Evolutionary conservation across 2,888 invertebrate species (phyloP).

Genomic region (Pyrgus malvae): DNA sequence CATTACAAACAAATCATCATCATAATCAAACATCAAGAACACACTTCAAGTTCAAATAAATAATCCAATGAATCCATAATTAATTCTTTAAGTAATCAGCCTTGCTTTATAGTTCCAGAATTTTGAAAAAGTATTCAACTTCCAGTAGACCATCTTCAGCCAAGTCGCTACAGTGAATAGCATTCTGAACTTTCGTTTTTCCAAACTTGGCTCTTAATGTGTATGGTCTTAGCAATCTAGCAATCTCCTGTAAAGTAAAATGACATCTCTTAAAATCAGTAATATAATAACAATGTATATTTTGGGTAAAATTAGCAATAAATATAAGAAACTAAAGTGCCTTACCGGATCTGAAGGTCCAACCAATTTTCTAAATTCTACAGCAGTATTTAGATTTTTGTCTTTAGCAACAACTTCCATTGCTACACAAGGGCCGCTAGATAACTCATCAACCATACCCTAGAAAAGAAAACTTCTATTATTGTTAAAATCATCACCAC

Average conservation of each 20-base stretch:
- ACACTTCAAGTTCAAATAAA: not conserved
- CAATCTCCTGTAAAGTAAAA: conserved; percentile 86
- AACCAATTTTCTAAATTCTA: conserved; percentile 90
- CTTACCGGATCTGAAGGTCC: conserved; percentile 96
- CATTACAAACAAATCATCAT: too few relatives aligned
- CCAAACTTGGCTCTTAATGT: conserved; percentile 94
- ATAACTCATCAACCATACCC: conserved; percentile 92
- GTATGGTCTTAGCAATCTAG: conserved; percentile 90
- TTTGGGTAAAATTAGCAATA: too few relatives aligned
- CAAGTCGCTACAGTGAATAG: conserved; percentile 96
- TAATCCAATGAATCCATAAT: not conserved
- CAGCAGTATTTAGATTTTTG: conserved; percentile 80
- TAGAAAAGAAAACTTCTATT: conserved; percentile 44
- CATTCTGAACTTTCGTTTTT: conserved; percentile 90
- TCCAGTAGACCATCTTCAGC: conserved; percentile 93
- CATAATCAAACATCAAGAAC: not conserved
- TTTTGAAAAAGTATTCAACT: conserved; percentile 91
- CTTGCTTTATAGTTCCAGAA: conserved; percentile 72
- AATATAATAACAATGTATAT: too few relatives aligned
- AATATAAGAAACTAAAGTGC: conserved; percentile 17
- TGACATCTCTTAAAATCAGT: conserved; percentile 1
- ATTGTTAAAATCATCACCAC: too few relatives aligned
- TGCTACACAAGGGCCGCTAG: conserved; percentile 92
- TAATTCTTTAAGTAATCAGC: conserved; percentile 35
- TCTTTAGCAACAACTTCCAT: conserved; percentile 89